phyloP scores from a whole-genome alignment of 2,113 vertebrate species.

The Halichoeres trimaculatus region DNA sequence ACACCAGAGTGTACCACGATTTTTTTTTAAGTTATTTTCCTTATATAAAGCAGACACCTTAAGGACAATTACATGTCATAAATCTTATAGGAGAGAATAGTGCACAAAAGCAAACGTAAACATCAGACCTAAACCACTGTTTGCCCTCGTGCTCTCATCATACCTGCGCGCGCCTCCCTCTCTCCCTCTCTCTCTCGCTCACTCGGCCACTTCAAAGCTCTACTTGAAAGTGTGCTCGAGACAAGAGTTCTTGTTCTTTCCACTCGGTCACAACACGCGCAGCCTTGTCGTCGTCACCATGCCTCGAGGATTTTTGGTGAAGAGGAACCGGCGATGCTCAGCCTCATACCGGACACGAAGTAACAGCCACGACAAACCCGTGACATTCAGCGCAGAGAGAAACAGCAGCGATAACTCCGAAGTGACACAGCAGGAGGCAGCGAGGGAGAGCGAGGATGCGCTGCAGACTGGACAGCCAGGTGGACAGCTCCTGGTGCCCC shows the following conservation, averaged over 20 bases:
- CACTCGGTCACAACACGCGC: constrained; percentile 44
- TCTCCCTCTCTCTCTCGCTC: constrained; percentile 8
- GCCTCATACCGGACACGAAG: constrained; percentile 84
- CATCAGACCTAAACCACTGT: constrained; percentile 23
- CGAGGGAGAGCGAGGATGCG: not conserved
- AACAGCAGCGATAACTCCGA: not conserved
- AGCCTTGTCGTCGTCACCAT: constrained; percentile 71
- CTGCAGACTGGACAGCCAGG: constrained; percentile 12
- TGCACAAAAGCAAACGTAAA: constrained; percentile 19
- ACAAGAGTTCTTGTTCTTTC: constrained; percentile 51
- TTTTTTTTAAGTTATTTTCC: too few species aligned
- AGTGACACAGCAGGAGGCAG: not conserved
- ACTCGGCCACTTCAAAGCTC: constrained; percentile 51
- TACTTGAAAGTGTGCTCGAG: constrained; percentile 66
- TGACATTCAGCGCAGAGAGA: not conserved
- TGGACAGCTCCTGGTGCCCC: constrained; percentile 36
- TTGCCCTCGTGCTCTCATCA: too few species aligned
- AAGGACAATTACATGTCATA: too few species aligned
- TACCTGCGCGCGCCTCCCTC: not conserved
- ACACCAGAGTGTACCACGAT: too few species aligned
- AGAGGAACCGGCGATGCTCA: constrained; percentile 86
- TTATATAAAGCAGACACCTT: too few species aligned
- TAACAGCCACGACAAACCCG: not conserved
- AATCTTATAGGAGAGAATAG: not conserved
- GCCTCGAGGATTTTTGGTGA: constrained; percentile 95